Conservation (phyloP, 2,888 invertebrate genomes). For the Chloroclystis v-ata region DNA sequence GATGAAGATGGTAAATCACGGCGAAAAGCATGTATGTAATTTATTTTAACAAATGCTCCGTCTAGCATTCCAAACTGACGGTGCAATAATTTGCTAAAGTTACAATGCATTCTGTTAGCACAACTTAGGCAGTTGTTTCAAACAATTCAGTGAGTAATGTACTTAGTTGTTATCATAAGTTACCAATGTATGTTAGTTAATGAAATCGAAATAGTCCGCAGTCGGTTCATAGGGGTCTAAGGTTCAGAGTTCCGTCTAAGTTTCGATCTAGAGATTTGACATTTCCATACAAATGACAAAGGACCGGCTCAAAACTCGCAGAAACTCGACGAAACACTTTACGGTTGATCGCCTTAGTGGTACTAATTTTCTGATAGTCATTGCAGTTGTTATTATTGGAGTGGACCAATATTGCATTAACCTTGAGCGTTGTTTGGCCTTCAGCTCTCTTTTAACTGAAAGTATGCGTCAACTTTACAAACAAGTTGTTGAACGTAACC, state of each 20-base stretch:
- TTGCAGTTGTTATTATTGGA: slow-evolving; percentile 47
- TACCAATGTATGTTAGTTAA: slow-evolving; percentile 18
- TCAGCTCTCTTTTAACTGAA: slow-evolving; percentile 52
- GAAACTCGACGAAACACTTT: too few species aligned
- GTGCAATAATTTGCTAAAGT: neutral
- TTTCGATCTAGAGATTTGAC: too few species aligned
- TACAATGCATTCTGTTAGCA: neutral
- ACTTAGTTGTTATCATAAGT: slow-evolving; percentile 17
- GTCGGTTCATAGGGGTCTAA: slow-evolving; percentile 39
- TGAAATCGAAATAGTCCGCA: slow-evolving; percentile 28
- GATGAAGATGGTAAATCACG: too few species aligned
- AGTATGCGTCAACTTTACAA: slow-evolving; percentile 58
- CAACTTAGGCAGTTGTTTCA: neutral
- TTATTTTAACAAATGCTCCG: slow-evolving; percentile 1
- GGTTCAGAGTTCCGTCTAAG: too few species aligned
- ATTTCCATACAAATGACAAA: too few species aligned
- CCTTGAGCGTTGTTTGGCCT: slow-evolving; percentile 47
- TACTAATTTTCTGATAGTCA: too few species aligned
- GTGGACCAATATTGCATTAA: slow-evolving; percentile 50
- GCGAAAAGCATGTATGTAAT: too few species aligned
- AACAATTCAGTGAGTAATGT: neutral
- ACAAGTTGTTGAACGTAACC: slow-evolving; percentile 33
- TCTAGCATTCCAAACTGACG: neutral
- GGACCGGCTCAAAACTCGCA: too few species aligned
- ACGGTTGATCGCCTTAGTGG: too few species aligned